Base-by-base conservation (phyloP, 2,797 vertebrate genomes). In the Sorex maritimensis region DNA sequence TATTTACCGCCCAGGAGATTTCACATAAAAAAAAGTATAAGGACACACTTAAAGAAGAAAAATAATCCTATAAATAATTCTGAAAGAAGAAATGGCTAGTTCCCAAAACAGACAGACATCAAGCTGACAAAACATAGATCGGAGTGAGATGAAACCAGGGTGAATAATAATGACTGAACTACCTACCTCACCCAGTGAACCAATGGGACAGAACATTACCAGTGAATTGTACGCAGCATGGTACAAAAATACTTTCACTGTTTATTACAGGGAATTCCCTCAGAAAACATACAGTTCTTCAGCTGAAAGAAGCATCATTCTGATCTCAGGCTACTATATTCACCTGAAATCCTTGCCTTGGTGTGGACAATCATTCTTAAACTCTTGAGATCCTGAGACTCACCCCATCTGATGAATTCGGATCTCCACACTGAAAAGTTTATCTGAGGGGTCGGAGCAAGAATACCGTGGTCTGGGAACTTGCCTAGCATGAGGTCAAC, bases 11-110 rank as follows among this genome's bases (percentile, higher is more conserved):
- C 28, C 75, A 80, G 5, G 55, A 19, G 10, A 38, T 92, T 83
- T 93, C 38, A 46, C 5, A 81, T 67, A 71, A 81, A 44, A 95
- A 71, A 82, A 88, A 58, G 55, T 58, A 58, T 61, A 61, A 6
- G 8, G 58, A 2, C 23, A 1, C 41, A 49, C 21, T 30, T 34
- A 55, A 65, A 77, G 28, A 87, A 88, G 34, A 34, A 41, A 84
- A 82, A 21, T 79, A 61, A 69, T 30, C 8, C n/a, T 49, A 34
- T n/a, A 65, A 30, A 63, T 52, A 74, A 26, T 78, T 72, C 41
- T 52, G 8, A n/a, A 30, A 38, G 21, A 80, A 58, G 30, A 83
- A 80, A 81, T 58, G 5, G 46, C 8, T 61, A 55, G 85, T 0
- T 0, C n/a, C 38, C 30, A 67, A 17, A 11, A 2, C 52, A 69